Base-by-base conservation (phyloP, 1,140 invertebrate genomes). In the Brachionus manjavacas region DNA sequence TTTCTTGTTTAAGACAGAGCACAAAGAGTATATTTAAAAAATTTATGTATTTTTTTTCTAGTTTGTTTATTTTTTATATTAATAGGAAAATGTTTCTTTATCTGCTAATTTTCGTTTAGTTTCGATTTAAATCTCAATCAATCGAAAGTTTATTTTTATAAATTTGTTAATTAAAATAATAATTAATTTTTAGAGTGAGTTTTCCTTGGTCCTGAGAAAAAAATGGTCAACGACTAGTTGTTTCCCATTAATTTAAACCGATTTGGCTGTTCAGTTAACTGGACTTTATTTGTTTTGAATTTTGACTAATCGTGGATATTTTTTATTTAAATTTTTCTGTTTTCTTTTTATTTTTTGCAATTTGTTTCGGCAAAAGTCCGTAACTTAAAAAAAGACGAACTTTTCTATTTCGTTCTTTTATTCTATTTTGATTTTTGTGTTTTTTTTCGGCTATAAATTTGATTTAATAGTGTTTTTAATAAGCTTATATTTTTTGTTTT, bases 61-160 rank as follows among this genome's bases (percentile, higher is more conserved):
- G 9, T 20, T 60, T 20, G 16, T 60, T 60, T 60, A 23, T 60
- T 60, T 60, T 60, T 60, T 60, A 60, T 60, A 60, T 20, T 20
- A 60, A 60, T 60, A 60, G 52, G 52, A 60, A 60, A 20, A 25
- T 60, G 52, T 60, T 60, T 60, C 52, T 60, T 8, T 60, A 60
- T 60, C 52, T 60, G 1, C 52, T 60, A 20, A 60, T 60, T 23
- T 60, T 60, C 52, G 52, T 60, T 60, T 60, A 60, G 52, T 60
- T 60, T 60, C 52, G 20, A 60, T 60, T 60, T 60, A 60, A 60
- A 60, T 60, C 52, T 60, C 52, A 60, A 60, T 20, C 52, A 60
- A 60, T 60, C 52, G 52, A 60, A 60, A 60, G 52, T 60, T 60
- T 60, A 60, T 60, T 60, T 60, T 60, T 60, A 60, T 60, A 60